Evolutionary conservation across 2,797 vertebrate genomes (phyloP).

Genomic region (Mus spretus): DNA sequence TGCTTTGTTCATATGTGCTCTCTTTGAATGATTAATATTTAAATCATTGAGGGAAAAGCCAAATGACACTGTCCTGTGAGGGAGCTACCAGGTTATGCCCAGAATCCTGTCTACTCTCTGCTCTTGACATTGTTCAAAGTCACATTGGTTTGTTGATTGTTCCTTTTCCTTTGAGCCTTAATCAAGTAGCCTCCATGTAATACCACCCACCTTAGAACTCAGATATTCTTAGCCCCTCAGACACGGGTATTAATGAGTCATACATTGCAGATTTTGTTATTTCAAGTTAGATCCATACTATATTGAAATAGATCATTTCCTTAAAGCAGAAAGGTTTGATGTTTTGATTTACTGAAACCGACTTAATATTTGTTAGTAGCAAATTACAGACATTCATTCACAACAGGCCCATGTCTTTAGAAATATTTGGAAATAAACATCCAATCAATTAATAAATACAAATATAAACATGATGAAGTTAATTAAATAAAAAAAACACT

Average conservation of each 20-base stretch:
- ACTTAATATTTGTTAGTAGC: background rate
- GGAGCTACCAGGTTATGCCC: background rate
- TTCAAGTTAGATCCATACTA: constrained; percentile 18
- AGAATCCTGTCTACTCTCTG: background rate
- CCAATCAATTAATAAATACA: background rate
- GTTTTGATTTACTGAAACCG: background rate
- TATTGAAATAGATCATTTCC: background rate
- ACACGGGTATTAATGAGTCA: background rate
- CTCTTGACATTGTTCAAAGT: background rate
- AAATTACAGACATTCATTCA: constrained; percentile 36
- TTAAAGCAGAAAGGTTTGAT: background rate
- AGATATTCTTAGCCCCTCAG: background rate
- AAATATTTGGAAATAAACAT: constrained; percentile 13
- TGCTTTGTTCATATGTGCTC: background rate
- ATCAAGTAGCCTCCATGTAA: background rate
- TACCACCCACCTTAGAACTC: background rate
- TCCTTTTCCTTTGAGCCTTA: background rate
- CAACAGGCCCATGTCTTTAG: background rate
- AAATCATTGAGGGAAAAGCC: background rate
- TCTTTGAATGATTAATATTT: constrained; percentile 25
- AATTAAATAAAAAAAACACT: background rate
- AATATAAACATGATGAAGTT: constrained; percentile 12
- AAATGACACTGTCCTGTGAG: background rate
- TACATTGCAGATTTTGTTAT: background rate
- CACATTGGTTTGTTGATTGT: background rate